Percentiles rank a stretch among this genome's conserved stretches.
phyloP scores from a whole-genome alignment of 2,888 invertebrate genomes.

The Drymonia ruficornis region DNA sequence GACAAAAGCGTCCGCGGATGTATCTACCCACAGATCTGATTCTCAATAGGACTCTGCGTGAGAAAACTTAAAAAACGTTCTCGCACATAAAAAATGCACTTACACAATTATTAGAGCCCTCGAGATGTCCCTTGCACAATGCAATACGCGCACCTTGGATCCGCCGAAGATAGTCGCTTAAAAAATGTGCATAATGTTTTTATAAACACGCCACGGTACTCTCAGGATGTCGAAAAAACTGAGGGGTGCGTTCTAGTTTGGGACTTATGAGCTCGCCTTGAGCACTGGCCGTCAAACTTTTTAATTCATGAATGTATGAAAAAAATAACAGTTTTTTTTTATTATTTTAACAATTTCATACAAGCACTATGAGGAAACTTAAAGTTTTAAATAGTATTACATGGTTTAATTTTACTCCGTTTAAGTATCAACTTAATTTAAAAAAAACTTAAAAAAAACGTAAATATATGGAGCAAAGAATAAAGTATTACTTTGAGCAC shows the following conservation, averaged over 20 bases:
- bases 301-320: slow-evolving; percentile 2
- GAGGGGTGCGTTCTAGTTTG: slow-evolving; percentile 53
- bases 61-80: slow-evolving; percentile 80
- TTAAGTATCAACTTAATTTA: too few species aligned
- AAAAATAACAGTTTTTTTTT: neutral
- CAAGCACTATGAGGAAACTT: too few species aligned
- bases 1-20: slow-evolving; percentile 64
- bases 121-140: slow-evolving; percentile 78
- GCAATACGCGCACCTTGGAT: slow-evolving; percentile 71
- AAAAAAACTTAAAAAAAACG: too few species aligned
- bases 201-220: slow-evolving; percentile 68
- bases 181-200: slow-evolving; percentile 84
- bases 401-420: too few species aligned
- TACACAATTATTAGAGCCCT: slow-evolving; percentile 76
- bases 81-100: slow-evolving; percentile 79
- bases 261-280: slow-evolving; percentile 25
- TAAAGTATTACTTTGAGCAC: slow-evolving; percentile 50
- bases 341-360: too few species aligned
- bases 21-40: slow-evolving; percentile 83
- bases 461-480: too few species aligned
- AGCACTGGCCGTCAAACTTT: slow-evolving; percentile 54
- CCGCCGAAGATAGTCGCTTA: slow-evolving; percentile 68
- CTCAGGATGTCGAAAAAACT: slow-evolving; percentile 59
- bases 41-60: slow-evolving; percentile 76
- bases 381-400: too few species aligned